phyloP scores from a whole-genome alignment of 2,797 vertebrate species.

The Delichon dasypus region DNA sequence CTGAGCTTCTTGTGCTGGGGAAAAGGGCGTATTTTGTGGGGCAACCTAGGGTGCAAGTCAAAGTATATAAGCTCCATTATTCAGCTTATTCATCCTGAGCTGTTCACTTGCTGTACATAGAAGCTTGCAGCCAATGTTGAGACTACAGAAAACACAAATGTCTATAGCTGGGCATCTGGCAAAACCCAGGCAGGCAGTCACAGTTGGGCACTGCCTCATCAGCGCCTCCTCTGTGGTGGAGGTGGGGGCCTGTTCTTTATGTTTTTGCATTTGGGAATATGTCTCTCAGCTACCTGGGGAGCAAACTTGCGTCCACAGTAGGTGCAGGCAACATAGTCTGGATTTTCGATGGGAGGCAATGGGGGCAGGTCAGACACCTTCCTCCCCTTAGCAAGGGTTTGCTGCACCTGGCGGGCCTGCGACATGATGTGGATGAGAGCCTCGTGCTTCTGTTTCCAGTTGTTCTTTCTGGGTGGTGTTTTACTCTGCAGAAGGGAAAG shows the following conservation, averaged over 20 bases:
- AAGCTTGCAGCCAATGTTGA: neutral
- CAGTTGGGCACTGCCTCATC: neutral
- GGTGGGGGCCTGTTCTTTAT: conserved; percentile 75
- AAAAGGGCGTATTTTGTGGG: rapidly evolving
- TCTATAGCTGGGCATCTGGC: neutral
- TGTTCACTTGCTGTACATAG: neutral
- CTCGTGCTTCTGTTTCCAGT: conserved; percentile 77
- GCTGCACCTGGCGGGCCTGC: conserved; percentile 66
- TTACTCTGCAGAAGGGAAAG: conserved; percentile 43
- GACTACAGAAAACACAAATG: neutral
- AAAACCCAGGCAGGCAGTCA: neutral
- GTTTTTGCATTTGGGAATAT: conserved; percentile 80
- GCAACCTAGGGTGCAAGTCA: neutral
- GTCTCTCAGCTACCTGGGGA: conserved; percentile 75
- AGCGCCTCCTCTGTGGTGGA: conserved; percentile 33
- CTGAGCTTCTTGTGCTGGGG: neutral
- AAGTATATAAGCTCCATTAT: neutral
- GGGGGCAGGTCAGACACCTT: conserved; percentile 57
- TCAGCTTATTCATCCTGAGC: neutral
- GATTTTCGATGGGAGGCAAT: conserved; percentile 63
- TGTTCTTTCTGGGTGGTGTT: conserved; percentile 64
- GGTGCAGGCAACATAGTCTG: conserved; percentile 79
- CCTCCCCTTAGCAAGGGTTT: conserved; percentile 59
- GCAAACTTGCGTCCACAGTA: conserved; percentile 79
- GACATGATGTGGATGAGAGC: conserved; percentile 70